Evolutionary conservation across 2,888 invertebrate species (phyloP).

Genomic region (Parascotia fuliginaria): DNA sequence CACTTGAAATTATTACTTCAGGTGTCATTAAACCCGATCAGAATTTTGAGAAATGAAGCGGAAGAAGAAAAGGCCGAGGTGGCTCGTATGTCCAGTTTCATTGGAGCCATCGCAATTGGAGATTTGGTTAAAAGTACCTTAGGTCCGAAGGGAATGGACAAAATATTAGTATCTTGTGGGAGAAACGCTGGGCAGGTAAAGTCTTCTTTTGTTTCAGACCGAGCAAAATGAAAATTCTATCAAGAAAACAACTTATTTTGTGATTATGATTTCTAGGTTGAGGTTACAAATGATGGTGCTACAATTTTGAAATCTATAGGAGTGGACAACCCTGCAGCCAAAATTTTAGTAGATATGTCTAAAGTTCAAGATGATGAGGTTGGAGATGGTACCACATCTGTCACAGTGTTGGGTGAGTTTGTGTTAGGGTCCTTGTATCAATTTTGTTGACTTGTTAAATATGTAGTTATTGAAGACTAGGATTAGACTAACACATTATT

Average conservation of each 20-base stretch:
- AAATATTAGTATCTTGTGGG: conserved; percentile 93
- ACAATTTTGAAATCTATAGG: conserved; percentile 98
- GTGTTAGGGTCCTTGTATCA: too few relatives aligned
- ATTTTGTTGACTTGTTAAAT: too few relatives aligned
- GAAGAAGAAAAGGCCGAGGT: conserved; percentile 99
- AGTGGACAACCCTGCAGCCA: conserved; percentile 99
- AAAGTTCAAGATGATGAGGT: conserved; percentile 99
- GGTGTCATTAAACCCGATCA: conserved; percentile 96
- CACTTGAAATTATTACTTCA: conserved; percentile 60
- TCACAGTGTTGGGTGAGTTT: conserved; percentile 92
- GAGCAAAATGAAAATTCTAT: neutral
- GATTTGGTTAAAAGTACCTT: conserved; percentile 99
- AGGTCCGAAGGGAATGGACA: conserved; percentile 99
- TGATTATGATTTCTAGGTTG: conserved; percentile 86
- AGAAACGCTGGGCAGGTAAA: conserved; percentile 89
- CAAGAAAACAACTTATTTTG: neutral
- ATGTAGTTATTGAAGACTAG: too few relatives aligned
- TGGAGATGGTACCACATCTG: conserved; percentile 99
- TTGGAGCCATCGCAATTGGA: conserved; percentile 99
- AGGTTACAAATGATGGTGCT: conserved; percentile 99
- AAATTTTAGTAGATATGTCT: conserved; percentile 99
- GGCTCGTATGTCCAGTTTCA: conserved; percentile 98
- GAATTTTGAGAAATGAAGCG: conserved; percentile 97
- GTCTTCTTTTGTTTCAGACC: too few relatives aligned
- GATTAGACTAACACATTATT: too few relatives aligned